A percentile compares a stretch with the other conserved stretches of the same genome.
These are phyloP conservation scores for Microcebus murinus DNA, from an alignment of 2,113 vertebrate species.

Conservation along the genomic window DNA sequence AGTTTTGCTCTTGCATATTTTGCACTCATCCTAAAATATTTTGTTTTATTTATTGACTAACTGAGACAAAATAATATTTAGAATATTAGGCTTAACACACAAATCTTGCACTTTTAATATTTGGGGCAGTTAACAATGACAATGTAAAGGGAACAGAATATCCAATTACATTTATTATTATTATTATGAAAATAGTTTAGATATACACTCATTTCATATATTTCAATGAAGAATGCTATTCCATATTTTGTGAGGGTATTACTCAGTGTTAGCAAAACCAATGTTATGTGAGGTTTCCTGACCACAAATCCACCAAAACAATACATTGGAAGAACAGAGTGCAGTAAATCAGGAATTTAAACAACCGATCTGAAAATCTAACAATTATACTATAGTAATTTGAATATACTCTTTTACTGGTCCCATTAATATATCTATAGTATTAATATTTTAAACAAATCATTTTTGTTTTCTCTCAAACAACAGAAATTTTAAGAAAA, in stretches of 20 bases:
- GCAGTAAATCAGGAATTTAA: neutral
- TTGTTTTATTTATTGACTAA: constrained; percentile 24
- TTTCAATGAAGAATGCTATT: constrained; percentile 10
- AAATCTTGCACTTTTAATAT: constrained; percentile 22
- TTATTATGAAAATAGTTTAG: constrained; percentile 38
- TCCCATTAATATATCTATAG: neutral
- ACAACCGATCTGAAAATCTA: neutral
- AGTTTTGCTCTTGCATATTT: constrained; percentile 8
- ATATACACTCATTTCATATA: neutral
- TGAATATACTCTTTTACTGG: neutral
- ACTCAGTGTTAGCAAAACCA: constrained; percentile 19
- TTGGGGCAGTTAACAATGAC: neutral
- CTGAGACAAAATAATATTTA: constrained; percentile 32
- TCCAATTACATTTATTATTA: neutral
- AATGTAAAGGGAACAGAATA: neutral
- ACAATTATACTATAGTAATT: neutral
- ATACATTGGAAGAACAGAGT: neutral
- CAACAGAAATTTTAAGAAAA: neutral
- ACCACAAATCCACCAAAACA: constrained; percentile 43
- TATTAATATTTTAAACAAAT: neutral
- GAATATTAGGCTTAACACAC: neutral
- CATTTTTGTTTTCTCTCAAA: constrained; percentile 19
- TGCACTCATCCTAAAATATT: neutral
- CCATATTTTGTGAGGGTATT: neutral
- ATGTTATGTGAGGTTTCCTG: neutral